phyloP scores from a whole-genome alignment of 2,888 invertebrate species.

The Microctonus brassicae region DNA sequence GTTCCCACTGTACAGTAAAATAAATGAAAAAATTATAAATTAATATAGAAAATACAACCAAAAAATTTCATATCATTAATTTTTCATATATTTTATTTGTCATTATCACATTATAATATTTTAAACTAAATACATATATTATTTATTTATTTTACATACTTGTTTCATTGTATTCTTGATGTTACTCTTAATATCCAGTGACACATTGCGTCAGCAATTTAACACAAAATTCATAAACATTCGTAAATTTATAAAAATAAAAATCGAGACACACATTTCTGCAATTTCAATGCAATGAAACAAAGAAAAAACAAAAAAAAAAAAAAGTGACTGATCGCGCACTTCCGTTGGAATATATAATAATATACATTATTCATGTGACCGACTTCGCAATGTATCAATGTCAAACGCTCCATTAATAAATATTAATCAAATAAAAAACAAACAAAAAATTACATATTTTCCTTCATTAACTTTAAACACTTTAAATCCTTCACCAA shows the following conservation, averaged over 20 bases:
- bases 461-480: too few species aligned
- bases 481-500: too few species aligned
- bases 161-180: not conserved
- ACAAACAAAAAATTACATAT: too few species aligned
- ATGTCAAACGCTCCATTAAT: too few species aligned
- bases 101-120: not conserved
- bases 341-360: not conserved
- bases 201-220: not conserved
- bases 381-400: not conserved
- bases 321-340: not conserved
- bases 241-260: not conserved
- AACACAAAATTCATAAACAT: not conserved
- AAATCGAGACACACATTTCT: not conserved
- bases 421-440: too few species aligned
- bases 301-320: not conserved
- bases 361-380: not conserved
- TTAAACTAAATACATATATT: not conserved
- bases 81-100: not conserved
- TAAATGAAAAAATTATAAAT: not conserved
- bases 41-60: not conserved
- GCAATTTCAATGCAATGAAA: not conserved
- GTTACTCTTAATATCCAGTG: not conserved
- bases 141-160: not conserved
- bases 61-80: not conserved
- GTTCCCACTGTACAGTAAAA: not conserved